Base-by-base conservation (phyloP, 2,113 vertebrate species). In the Calidris pygmaea region DNA sequence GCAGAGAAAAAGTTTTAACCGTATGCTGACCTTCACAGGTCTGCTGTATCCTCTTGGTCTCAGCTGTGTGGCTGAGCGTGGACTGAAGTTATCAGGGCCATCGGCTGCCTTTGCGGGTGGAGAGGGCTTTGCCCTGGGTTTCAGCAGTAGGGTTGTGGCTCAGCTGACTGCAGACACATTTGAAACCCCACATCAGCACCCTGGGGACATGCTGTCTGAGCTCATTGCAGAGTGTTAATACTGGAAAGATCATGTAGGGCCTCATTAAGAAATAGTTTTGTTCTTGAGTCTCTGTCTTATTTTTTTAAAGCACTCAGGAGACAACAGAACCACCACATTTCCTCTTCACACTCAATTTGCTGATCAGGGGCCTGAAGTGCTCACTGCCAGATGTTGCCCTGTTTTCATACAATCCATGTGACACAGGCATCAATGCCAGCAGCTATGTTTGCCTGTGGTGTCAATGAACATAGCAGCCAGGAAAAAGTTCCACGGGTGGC, bases 201-300 rank as follows among this genome's bases (percentile, higher is more conserved):
- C 96, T 8, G 50, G 91, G 95, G 96, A 96, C 93, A 71, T 43
- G 81, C 84, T 65, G 53, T 34, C 91, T 95, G 93, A 96, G 91
- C 84, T 97, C 94, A 96, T 2, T 70, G 93, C 74, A 47, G 56
- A 82, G 32, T 4, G 10, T n/a, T 92, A 87, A 70, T 55, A 29
- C 84, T 93, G 93, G 81, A 96, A 95, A 94, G 81, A 91, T 85
- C 52, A 20, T 80, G 89, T 34, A 79, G 91, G 89, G 30, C 58
- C 59, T 96, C 74, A 47, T 95, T 95, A 92, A 74, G 89, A 91
- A 88, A 93, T 87, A 94, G 71, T 92, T 95, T 83, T 90, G n/a
- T 91, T 91, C 86, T 87, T 53, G 58, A 94, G 72, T 43, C 50
- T 58, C 75, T 77, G 77, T 59, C 73, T 87, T 68, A 10, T 26